Evolutionary conservation across 1,140 invertebrate genomes (phyloP), one percentile per base, ranked within the genome.

Genomic region (Lordiphosa mommai): DNA sequence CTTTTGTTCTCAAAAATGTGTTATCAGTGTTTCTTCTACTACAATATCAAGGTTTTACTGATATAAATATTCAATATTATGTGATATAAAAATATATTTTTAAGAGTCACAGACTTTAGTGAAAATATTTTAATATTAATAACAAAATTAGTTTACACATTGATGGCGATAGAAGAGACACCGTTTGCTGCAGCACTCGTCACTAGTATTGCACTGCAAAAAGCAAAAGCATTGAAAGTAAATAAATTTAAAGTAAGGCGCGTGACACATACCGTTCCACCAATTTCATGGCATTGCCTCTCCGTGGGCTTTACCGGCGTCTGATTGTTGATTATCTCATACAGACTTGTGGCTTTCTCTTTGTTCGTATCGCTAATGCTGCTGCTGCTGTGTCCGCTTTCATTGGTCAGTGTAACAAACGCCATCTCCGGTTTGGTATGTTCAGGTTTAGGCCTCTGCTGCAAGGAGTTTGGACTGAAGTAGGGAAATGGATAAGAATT

Each of bases 121-220:
- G n/a, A n/a, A n/a, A n/a, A n/a, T n/a, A n/a, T n/a, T n/a, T n/a
- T n/a, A n/a, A n/a, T n/a, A n/a, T n/a, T n/a, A n/a, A n/a, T n/a
- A n/a, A n/a, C n/a, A n/a, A 6, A 8, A 13, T 79, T 47, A 88
- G 37, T 73, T 85, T 37, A 88, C 87, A 51, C 87, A 88, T 34
- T 69, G 72, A 52, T 87, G 80, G 7, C 63, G 38, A 29, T 82
- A 88, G 8, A 61, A 60, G 46, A 85, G 82, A 20, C 87, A 88
- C 12, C 80, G 66, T 14, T 37, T 20, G n/a, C 65, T 68, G 6
- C 87, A 88, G 43, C 87, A 88, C n/a, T 88, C 61, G 0, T 56
- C 59, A 17, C 58, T 58, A 1, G 9, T 27, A 32, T 44, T 53
- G 12, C 85, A 88, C 85, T 88, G 66, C 1, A 55, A 40, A 43